A percentile compares a stretch with the other conserved stretches of the same genome.
Evolutionary conservation across 2,113 vertebrate genomes (phyloP).

Genomic region (Ochotona curzoniae): DNA sequence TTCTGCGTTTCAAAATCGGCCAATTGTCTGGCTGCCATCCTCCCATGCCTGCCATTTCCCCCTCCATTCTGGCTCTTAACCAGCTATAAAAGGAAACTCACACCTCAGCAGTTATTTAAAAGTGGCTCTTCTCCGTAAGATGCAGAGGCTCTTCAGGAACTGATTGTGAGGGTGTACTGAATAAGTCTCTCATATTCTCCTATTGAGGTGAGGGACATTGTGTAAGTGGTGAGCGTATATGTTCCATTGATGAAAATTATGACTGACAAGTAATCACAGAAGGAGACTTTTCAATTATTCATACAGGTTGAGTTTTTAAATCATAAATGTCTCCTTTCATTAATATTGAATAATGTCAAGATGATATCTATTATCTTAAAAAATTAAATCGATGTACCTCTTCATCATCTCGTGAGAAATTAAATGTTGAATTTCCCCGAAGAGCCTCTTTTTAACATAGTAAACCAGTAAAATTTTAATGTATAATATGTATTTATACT

Average conservation of each 20-base stretch:
- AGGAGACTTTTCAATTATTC: neutral
- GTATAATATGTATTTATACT: slow-evolving; percentile 12
- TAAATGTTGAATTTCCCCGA: neutral
- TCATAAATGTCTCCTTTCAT: neutral
- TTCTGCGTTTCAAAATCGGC: neutral
- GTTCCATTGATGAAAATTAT: neutral
- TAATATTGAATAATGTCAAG: neutral
- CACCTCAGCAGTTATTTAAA: neutral
- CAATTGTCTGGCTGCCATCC: neutral
- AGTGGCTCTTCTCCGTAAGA: neutral
- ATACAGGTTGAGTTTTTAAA: neutral
- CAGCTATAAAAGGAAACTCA: neutral
- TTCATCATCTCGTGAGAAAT: slow-evolving; percentile 29
- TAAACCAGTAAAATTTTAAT: neutral
- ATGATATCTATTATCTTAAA: neutral
- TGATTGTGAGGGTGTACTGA: neutral
- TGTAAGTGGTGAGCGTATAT: neutral
- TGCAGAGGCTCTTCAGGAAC: neutral
- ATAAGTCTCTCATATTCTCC: neutral
- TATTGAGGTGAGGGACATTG: neutral
- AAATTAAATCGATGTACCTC: neutral
- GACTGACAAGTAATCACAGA: neutral
- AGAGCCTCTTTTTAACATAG: slow-evolving; percentile 23
- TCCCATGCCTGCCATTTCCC: neutral
- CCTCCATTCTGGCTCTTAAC: neutral